Conservation (phyloP, 2,888 invertebrate species). For the Pandemis cinnamomeana region DNA sequence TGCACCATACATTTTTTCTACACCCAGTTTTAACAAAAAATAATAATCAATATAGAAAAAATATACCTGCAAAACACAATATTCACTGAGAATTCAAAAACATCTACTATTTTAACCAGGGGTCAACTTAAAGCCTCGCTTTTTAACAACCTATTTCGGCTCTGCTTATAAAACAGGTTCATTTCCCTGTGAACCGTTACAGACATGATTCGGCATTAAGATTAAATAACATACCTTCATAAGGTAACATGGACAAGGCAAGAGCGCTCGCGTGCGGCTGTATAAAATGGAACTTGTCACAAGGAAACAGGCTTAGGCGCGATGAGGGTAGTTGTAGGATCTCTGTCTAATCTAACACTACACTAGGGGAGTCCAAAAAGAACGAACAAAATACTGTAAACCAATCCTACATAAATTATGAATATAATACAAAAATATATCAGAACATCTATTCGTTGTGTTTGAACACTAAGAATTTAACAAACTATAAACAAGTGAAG, state of each 20-base stretch:
- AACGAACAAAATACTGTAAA: constrained; percentile 67
- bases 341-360: constrained; percentile 57
- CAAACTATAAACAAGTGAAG: constrained; percentile 45
- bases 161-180: constrained; percentile 29
- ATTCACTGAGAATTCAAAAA: constrained; percentile 46
- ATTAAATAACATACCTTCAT: constrained; percentile 53
- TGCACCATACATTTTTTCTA: constrained; percentile 45
- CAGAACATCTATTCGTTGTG: constrained; percentile 71
- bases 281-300: constrained; percentile 48
- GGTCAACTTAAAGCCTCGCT: constrained; percentile 70
- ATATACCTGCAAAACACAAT: constrained; percentile 48
- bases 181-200: background rate
- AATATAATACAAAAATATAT: constrained; percentile 67
- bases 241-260: constrained; percentile 71
- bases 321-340: constrained; percentile 58
- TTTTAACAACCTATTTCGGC: constrained; percentile 49
- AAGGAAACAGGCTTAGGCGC: constrained; percentile 66
- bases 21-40: constrained; percentile 23
- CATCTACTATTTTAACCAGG: constrained; percentile 58
- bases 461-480: constrained; percentile 66
- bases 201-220: background rate
- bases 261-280: constrained; percentile 63
- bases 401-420: constrained; percentile 65
- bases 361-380: constrained; percentile 56
- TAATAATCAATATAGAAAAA: constrained; percentile 45